Base-by-base conservation (phyloP, 1,140 invertebrate genomes). In the Helicoverpa armigera region DNA sequence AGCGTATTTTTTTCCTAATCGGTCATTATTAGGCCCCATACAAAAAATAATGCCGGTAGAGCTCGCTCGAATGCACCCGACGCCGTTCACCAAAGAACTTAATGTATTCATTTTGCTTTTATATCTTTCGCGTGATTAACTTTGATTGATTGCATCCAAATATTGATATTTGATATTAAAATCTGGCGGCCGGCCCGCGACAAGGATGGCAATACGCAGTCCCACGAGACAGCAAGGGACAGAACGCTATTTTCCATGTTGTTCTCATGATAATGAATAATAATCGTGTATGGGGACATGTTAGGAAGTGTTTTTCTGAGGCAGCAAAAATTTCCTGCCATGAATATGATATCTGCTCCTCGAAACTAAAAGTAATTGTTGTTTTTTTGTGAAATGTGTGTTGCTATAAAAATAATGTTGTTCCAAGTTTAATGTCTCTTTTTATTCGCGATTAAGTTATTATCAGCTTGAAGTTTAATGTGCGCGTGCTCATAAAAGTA, bases 91-190 rank as follows among this genome's bases (percentile, higher is more conserved):
- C 86, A 87, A 87, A 89, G 82, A 91, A 90, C 85, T 89, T 93
- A 94, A 94, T 93, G 88, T 92, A 94, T 94, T 93, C 90, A 94
- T 92, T 91, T 92, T 91, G 85, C 91, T 93, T 94, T 92, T 94
- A 92, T 94, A 90, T 92, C 92, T 92, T 94, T 93, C 92, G 90
- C 91, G 89, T 94, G 92, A 94, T 94, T 94, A 94, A 92, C 88
- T 94, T 92, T 94, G 92, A 94, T 94, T 93, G 91, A 94, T 94
- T 92, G 92, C 88, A 91, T 92, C 90, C 90, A 94, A 94, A 94
- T 94, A 94, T 93, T 94, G 90, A 92, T 91, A 88, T 90, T 91
- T 89, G 89, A 90, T 93, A 92, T 90, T 90, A 89, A 87, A 88
- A 88, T 88, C 85, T 85, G 86, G 83, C 83, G 86, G 86, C 82